phyloP scores from a whole-genome alignment of 2,113 vertebrate genomes.

The Capreolus pygargus region DNA sequence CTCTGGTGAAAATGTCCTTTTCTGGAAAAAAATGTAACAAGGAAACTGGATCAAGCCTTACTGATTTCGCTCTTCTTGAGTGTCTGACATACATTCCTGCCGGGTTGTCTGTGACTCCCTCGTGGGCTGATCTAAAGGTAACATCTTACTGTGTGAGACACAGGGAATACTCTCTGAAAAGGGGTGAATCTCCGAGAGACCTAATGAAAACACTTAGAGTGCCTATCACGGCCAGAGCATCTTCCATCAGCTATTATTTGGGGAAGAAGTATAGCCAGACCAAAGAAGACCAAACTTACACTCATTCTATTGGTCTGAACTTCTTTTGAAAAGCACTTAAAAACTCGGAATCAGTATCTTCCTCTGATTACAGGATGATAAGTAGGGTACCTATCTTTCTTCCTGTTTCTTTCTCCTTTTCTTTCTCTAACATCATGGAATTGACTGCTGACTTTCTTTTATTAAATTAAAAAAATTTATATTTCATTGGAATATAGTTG shows the following conservation, averaged over 20 bases:
- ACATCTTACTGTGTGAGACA: rapidly evolving
- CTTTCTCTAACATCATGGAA: neutral
- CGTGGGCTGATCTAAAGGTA: neutral
- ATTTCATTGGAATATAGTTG: neutral
- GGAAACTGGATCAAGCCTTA: neutral
- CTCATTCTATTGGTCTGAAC: neutral
- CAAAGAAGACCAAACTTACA: neutral
- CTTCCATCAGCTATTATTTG: neutral
- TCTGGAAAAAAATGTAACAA: neutral
- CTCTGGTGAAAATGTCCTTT: neutral
- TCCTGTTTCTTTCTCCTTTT: neutral
- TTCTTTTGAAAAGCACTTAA: neutral
- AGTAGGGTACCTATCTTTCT: neutral
- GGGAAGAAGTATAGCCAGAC: neutral
- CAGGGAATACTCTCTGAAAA: neutral
- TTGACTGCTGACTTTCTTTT: neutral
- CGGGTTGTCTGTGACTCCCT: rapidly evolving
- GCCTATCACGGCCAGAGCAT: neutral
- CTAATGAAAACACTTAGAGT: neutral
- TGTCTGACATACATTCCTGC: neutral
- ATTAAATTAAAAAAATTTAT: neutral
- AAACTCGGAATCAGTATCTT: neutral
- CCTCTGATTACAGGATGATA: neutral
- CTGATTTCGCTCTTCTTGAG: neutral
- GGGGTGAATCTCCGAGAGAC: neutral